Conservation (phyloP, 2,888 invertebrate genomes). For the Megaustenia siamemsis region DNA sequence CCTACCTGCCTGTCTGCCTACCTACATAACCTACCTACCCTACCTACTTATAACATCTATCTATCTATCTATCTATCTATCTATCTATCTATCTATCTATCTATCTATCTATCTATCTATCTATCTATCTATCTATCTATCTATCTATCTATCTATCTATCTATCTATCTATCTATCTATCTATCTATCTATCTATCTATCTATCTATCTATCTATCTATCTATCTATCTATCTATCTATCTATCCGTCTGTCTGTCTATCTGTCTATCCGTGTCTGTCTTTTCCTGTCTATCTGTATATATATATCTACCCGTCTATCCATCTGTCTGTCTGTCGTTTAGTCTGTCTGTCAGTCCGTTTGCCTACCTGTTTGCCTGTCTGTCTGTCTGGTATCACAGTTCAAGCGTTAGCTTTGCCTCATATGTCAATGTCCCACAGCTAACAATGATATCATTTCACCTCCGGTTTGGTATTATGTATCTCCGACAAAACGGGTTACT, state of each 20-base stretch:
- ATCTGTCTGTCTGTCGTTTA: no score
- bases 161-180: neutral
- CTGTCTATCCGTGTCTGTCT: neutral
- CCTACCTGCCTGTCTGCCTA: neutral
- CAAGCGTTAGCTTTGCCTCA: no score
- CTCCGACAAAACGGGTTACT: no score
- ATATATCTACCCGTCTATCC: no score
- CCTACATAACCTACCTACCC: neutral
- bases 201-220: neutral
- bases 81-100: neutral
- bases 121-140: neutral
- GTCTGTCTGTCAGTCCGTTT: no score
- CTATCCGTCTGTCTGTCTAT: neutral
- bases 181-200: neutral
- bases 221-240: neutral
- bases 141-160: neutral
- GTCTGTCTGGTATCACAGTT: no score
- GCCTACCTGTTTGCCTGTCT: no score
- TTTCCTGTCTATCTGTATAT: no score
- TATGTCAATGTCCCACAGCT: no score
- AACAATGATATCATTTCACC: no score
- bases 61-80: no score
- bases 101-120: neutral
- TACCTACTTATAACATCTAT: neutral
- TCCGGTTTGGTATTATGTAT: no score